phyloP scores from a whole-genome alignment of 2,113 vertebrate genomes.

The Daphoenositta chrysoptera region DNA sequence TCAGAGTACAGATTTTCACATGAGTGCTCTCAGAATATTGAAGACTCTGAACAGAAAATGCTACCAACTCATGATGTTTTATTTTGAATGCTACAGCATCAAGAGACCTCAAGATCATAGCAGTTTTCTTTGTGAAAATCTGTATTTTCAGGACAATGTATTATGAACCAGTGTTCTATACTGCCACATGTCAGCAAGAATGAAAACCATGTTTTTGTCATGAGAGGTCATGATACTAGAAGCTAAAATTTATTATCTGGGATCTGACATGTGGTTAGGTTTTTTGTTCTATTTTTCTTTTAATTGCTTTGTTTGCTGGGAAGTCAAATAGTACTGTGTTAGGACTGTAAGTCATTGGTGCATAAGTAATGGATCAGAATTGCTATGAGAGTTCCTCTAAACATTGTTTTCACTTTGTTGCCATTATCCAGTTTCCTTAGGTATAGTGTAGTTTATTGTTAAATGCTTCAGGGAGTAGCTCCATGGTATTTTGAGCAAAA shows the following conservation, averaged over 20 bases:
- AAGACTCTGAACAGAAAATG: neutral
- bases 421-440: neutral
- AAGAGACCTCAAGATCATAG: neutral
- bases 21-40: neutral
- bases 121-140: neutral
- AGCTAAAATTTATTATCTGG: neutral
- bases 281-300: neutral
- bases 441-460: neutral
- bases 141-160: neutral
- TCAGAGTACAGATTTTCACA: neutral
- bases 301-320: neutral
- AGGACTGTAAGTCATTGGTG: neutral
- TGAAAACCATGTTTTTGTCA: neutral
- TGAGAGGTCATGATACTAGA: neutral
- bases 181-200: neutral
- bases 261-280: fast-evolving
- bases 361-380: neutral
- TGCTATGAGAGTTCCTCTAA: neutral
- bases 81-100: neutral
- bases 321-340: neutral
- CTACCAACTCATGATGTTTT: neutral
- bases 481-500: neutral
- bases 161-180: neutral
- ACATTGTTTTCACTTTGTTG: neutral
- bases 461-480: neutral